phyloP scores from a whole-genome alignment of 2,113 vertebrate species.

The Ascaphus truei region DNA sequence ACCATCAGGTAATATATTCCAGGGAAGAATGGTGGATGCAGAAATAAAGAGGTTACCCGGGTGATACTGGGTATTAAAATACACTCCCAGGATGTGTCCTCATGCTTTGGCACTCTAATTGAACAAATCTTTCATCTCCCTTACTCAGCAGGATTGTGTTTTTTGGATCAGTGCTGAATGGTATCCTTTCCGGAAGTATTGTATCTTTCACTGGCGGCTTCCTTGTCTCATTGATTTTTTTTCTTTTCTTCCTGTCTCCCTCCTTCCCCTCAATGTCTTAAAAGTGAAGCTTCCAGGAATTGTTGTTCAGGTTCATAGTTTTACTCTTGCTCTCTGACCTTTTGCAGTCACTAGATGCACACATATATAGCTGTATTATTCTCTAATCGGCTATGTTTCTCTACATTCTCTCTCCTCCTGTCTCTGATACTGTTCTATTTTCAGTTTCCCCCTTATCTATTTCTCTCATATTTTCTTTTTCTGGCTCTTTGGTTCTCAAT shows the following conservation, averaged over 20 bases:
- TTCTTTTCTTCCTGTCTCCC: slow-evolving; percentile 64
- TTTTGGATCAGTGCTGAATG: slow-evolving; percentile 18
- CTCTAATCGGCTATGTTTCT: too few relatives aligned
- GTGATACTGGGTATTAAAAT: background rate
- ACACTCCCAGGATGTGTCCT: background rate
- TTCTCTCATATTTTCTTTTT: too few relatives aligned
- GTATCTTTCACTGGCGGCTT: slow-evolving; percentile 29
- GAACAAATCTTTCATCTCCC: background rate
- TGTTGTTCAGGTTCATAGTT: slow-evolving; percentile 53
- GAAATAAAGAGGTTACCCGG: too few relatives aligned
- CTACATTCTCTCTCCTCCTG: too few relatives aligned
- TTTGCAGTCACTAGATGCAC: background rate
- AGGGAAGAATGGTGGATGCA: too few relatives aligned
- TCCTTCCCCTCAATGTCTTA: slow-evolving; percentile 52
- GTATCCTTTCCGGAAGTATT: slow-evolving; percentile 33
- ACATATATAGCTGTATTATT: too few relatives aligned
- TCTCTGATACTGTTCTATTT: too few relatives aligned
- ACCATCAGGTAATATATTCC: too few relatives aligned
- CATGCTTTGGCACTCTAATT: background rate
- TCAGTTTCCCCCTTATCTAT: too few relatives aligned
- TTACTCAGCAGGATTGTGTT: slow-evolving; percentile 23
- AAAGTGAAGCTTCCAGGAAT: slow-evolving; percentile 65
- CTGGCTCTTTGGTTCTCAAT: too few relatives aligned
- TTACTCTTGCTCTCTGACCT: background rate
- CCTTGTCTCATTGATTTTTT: slow-evolving; percentile 32